phyloP scores from a whole-genome alignment of 2,888 invertebrate genomes.

The Agelastica alni region DNA sequence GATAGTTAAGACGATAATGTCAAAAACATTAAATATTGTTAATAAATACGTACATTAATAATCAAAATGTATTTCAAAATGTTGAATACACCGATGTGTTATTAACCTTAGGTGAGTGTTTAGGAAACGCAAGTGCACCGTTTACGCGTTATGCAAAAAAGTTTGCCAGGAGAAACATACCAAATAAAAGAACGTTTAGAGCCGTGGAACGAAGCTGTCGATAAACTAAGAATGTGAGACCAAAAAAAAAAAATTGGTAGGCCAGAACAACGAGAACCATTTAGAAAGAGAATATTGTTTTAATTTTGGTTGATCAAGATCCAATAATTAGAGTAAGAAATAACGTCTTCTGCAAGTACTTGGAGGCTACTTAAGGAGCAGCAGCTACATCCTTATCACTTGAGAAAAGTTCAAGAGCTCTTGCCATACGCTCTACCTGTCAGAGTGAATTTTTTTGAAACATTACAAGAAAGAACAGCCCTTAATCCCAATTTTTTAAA shows the following conservation, averaged over 20 bases:
- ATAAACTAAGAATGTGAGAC: neutral
- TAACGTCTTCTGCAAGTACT: too few species aligned
- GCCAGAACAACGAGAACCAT: too few species aligned
- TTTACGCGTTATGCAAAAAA: constrained; percentile 8
- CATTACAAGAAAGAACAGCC: too few species aligned
- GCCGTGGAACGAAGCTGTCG: too few species aligned
- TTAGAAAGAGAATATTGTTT: neutral
- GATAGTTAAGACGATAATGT: neutral
- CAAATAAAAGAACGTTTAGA: neutral
- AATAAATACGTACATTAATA: neutral
- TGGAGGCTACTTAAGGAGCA: too few species aligned
- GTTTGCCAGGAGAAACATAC: constrained; percentile 5
- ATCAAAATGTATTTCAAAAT: neutral
- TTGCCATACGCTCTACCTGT: too few species aligned
- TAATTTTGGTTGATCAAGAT: neutral
- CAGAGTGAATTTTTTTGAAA: too few species aligned
- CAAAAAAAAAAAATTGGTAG: neutral
- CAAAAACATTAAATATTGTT: neutral
- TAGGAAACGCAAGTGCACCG: constrained; percentile 2
- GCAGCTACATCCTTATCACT: too few species aligned
- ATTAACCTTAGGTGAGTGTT: constrained; percentile 6
- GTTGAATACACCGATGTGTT: constrained; percentile 3
- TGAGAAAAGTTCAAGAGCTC: too few species aligned
- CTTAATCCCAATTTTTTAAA: neutral
- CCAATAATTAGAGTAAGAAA: too few species aligned